Evolutionary conservation across 1,140 invertebrate species (phyloP), one percentile per base, ranked within the genome.

Genomic region (Drosophila truncata): DNA sequence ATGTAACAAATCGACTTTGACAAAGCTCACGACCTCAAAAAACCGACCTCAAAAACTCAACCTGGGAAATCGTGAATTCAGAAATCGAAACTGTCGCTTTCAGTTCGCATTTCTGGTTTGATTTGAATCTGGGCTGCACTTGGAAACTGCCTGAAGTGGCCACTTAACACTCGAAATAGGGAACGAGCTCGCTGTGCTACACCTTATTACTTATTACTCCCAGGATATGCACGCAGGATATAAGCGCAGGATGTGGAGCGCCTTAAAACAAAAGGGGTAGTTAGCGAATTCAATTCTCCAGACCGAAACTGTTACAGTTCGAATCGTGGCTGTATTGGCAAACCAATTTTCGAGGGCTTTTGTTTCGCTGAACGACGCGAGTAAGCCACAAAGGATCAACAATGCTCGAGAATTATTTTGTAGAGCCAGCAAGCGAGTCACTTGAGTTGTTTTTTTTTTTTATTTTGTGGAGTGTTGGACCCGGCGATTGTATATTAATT

Each of bases 1-100:
- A 80, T 91, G 91, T 92, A 91, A 91, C 91, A 91, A 91, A 91
- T 92, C 91, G 91, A 92, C 91, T 92, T 85, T 81, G 78, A 92
- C 86, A 91, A 92, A 92, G 76, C 83, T 84, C 52, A 41, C 35
- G 55, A 35, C 50, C 50, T 54, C 47, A 29, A n/a, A 49, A 33
- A 11, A 2, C 31, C 31, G 10, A 37, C 46, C 35, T 67, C n/a
- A 47, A 42, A 25, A 33, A 14, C 52, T 41, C 73, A 42, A 67
- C 44, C 76, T 69, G 72, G 37, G 74, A 71, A 74, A 74, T 70
- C 47, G 76, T 58, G 33, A 54, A 69, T 27, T 70, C 66, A 42
- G n/a, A 35, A 70, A 66, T 47, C 49, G 29, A 66, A 66, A 76
- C 61, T 72, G 69, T 72, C 69, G 69, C 69, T 72, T 71, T 49